These are phyloP conservation scores for Acanthurus leucopareius DNA, from an alignment of 2,797 vertebrate genomes.

Conservation along the genomic window DNA sequence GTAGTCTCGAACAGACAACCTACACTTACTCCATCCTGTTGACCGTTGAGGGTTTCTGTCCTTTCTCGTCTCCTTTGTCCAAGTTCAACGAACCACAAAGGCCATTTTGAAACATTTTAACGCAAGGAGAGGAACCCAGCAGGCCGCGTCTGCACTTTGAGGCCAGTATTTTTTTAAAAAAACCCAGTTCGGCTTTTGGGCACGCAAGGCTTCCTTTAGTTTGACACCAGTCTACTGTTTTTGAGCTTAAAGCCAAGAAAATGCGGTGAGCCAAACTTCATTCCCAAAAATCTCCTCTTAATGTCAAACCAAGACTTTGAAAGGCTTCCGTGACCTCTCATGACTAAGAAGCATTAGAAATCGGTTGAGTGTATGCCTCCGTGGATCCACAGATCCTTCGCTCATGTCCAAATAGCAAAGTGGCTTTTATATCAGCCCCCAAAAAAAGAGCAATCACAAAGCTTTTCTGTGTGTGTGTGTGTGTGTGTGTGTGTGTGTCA, in stretches of 20 bases:
- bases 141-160: constrained; percentile 22
- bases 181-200: not conserved
- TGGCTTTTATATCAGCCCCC: constrained; percentile 37
- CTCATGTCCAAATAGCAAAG: constrained; percentile 21
- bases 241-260: constrained; percentile 10
- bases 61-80: constrained; percentile 24
- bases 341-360: constrained; percentile 32
- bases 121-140: constrained; percentile 22
- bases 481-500: not conserved
- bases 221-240: constrained; percentile 24
- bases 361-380: constrained; percentile 8
- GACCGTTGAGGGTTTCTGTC: not conserved
- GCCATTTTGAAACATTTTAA: constrained; percentile 23
- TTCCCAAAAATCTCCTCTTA: constrained; percentile 9
- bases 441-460: constrained; percentile 33
- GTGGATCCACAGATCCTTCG: not conserved
- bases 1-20: not conserved
- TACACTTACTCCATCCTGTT: not conserved
- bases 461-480: constrained; percentile 16
- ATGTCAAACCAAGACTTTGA: constrained; percentile 34
- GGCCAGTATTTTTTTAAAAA: not conserved
- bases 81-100: constrained; percentile 26
- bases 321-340: constrained; percentile 20
- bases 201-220: constrained; percentile 13
- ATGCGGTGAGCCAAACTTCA: not conserved